These are phyloP conservation scores for Pelodytes ibericus DNA, from an alignment of 2,797 vertebrate species.

Conservation along the genomic window DNA sequence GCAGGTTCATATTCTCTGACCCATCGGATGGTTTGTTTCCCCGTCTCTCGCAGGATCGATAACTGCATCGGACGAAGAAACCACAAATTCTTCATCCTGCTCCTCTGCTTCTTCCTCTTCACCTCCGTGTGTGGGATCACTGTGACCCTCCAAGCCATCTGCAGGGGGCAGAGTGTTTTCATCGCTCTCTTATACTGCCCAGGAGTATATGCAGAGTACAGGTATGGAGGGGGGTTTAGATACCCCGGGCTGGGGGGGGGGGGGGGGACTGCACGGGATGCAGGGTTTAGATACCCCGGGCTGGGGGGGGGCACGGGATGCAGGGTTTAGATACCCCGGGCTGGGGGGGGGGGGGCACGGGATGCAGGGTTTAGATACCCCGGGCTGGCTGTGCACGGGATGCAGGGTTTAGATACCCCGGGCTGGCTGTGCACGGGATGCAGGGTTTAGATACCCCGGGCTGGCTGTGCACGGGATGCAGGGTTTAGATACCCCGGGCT, in stretches of 20 bases:
- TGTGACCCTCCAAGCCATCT: conserved; percentile 86
- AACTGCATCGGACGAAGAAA: conserved; percentile 94
- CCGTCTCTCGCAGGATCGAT: conserved; percentile 85
- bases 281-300: not conserved
- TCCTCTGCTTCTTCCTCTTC: conserved; percentile 85
- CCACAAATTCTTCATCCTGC: conserved; percentile 91
- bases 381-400: too few species aligned
- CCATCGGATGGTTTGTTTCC: too few species aligned
- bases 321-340: not conserved
- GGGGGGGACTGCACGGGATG: conserved; percentile 75
- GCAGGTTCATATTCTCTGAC: too few species aligned
- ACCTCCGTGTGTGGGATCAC: conserved; percentile 89
- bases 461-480: too few species aligned
- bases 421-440: too few species aligned
- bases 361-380: too few species aligned
- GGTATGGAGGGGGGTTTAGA: conserved; percentile 69
- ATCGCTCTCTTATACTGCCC: conserved; percentile 91
- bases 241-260: not conserved
- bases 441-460: too few species aligned
- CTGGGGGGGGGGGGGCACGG: not conserved
- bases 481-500: too few species aligned
- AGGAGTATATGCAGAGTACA: conserved; percentile 87
- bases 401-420: too few species aligned
- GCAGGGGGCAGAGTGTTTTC: conserved; percentile 77
- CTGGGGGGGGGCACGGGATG: too few species aligned